Base-by-base conservation (phyloP, 2,113 vertebrate species). In the Synodontis membranacea region DNA sequence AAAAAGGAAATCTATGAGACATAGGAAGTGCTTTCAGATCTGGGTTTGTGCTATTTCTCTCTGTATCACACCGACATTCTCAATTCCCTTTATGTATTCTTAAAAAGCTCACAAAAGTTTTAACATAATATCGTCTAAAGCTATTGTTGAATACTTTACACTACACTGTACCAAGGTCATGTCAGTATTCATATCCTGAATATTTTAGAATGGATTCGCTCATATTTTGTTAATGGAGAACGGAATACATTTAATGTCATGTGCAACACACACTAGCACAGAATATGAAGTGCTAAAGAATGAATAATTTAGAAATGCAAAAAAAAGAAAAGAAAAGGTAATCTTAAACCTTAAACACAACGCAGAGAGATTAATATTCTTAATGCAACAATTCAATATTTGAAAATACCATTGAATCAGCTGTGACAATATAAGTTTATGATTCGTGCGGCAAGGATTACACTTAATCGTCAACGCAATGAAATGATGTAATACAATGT, bases 21-120 rank as follows among this genome's bases (percentile, higher is more conserved):
- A 46, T 23, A 87, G 84, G 78, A 86, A 78, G 50, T 68, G 78
- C 74, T 60, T 85, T 82, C 48, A 86, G 25, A 66, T 64, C 23
- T 21, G 14, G 14, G 46, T 8, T 54, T 34, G 28, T 11, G 21
- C 42, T 12, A 21, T 68, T 66, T 44, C 10, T 9, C 23, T 34
- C 48, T 60, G 4, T 74, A 28, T 56, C 21, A 78, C 25, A n/a
- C 12, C 37, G 28, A 31, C 19, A 11, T 28, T 60, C 25, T 46
- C 48, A 10, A 19, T 84, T 8, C 44, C 12, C 34, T n/a, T 37
- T 70, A 70, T 70, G 34, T 42, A 42, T 2, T 70, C 37, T 42
- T n/a, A n/a, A 28, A 75, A 75, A 48, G 15, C 46, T 28, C n/a
- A 52, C n/a, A 46, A 28, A 74, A 46, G 28, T 23, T 3, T 5